phyloP scores from a whole-genome alignment of 2,888 invertebrate species.

The Atethmia centrago region DNA sequence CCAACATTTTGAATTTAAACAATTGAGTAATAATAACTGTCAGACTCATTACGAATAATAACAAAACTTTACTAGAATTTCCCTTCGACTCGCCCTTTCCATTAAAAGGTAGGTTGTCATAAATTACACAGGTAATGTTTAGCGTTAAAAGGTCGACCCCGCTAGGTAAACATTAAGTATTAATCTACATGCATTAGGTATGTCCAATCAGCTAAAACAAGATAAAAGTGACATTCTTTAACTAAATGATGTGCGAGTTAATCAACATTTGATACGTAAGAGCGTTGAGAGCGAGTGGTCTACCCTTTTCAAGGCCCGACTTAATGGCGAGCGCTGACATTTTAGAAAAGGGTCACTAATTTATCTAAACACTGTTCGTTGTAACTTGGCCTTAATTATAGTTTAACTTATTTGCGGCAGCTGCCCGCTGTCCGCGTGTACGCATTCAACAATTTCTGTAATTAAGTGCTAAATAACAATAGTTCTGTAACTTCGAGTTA shows the following conservation, averaged over 20 bases:
- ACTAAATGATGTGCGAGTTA: conserved; percentile 66
- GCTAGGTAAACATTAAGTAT: conserved; percentile 30
- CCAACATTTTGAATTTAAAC: conserved; percentile 15
- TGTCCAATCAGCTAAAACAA: conserved; percentile 54
- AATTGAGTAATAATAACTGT: not conserved
- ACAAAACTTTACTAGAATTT: conserved; percentile 1
- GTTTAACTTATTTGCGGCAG: conserved; percentile 87
- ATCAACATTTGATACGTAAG: conserved; percentile 78
- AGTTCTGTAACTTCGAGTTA: conserved; percentile 56
- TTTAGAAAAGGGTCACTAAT: conserved; percentile 89
- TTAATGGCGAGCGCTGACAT: conserved; percentile 86
- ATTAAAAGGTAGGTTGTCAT: not conserved
- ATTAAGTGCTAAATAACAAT: conserved; percentile 70
- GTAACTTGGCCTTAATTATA: conserved; percentile 82
- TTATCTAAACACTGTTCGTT: conserved; percentile 84
- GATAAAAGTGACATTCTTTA: conserved; percentile 61
- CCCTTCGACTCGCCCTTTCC: not conserved
- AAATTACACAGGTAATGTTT: not conserved
- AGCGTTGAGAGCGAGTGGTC: conserved; percentile 73
- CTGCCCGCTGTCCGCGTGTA: conserved; percentile 73
- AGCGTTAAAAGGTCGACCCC: not conserved
- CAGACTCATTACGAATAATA: not conserved
- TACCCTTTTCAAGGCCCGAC: conserved; percentile 83
- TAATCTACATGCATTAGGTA: conserved; percentile 18
- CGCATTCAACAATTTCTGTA: conserved; percentile 69